Evolutionary conservation across 2,113 vertebrate genomes (phyloP), one percentile per base, ranked within the genome.

Genomic region (Gymnogyps californianus): DNA sequence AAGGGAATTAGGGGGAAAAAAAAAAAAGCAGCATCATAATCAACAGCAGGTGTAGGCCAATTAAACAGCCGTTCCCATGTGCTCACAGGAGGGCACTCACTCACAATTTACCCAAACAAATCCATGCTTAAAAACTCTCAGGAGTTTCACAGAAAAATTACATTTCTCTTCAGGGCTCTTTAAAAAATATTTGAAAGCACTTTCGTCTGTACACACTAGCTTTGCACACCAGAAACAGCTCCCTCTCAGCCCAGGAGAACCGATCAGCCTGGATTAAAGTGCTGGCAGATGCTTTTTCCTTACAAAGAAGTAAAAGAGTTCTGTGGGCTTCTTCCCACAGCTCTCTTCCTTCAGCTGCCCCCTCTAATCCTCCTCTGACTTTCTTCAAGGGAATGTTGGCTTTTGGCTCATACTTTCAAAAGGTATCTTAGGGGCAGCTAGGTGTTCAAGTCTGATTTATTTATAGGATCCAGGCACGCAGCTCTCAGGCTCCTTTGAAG

Each of bases 21-120:
- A 74, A 66, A 57, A 34, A 1, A 42, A 58, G 29, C 3, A 75
- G 81, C 72, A 77, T 71, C 88, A 59, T 96, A 94, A 97, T 97
- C 92, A 97, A 93, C 94, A 95, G 93, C 97, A 97, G 97, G 95
- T 98, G 97, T 97, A 90, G 92, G 83, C 96, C 96, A 97, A 95
- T 98, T 97, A 97, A 97, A 94, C 64, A 91, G 86, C 86, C 49
- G 1, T 96, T 97, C 82, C 31, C 11, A 18, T 94, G 95, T 75
- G 94, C 85, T 97, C 96, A 70, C 40, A 62, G 93, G 96, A 96
- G 91, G 93, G 95, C 89, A 95, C 87, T 98, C 94, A 87, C 93
- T 97, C 93, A 96, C 87, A 83, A 94, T 97, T 90, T 97, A 88
- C 90, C 94, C 96, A 97, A 97, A 97, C 95, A 97, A 97, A 95